Conservation (phyloP, 2,113 vertebrate species). For the Smithornis capensis region DNA sequence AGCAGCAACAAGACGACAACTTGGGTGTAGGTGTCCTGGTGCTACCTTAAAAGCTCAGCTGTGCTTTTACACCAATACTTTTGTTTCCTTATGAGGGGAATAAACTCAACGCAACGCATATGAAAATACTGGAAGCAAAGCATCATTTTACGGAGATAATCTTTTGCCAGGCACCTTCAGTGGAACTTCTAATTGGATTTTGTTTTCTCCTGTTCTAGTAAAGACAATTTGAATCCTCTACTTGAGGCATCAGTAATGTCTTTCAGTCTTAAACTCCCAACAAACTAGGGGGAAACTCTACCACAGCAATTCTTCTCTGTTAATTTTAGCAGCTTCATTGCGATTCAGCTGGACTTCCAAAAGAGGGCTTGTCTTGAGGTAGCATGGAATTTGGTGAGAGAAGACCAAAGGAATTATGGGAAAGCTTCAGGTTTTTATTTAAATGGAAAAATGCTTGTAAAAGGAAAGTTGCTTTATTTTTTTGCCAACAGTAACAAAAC, state of each 20-base stretch:
- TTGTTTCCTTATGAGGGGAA: conserved; percentile 70
- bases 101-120: conserved; percentile 22
- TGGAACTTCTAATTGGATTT: conserved; percentile 65
- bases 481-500: conserved; percentile 65
- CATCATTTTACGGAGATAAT: conserved; percentile 37
- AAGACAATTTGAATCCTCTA: conserved; percentile 46
- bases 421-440: conserved; percentile 71
- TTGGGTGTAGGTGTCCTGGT: conserved; percentile 81
- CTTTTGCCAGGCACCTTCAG: conserved; percentile 72
- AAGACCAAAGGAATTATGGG: conserved; percentile 79
- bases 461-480: conserved; percentile 70
- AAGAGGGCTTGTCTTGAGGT: conserved; percentile 66
- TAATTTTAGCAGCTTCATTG: conserved; percentile 66
- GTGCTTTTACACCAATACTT: conserved; percentile 67
- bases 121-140: conserved; percentile 64
- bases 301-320: conserved; percentile 60
- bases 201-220: conserved; percentile 52
- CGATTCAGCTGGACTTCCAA: conserved; percentile 60
- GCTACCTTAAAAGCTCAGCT: conserved; percentile 84
- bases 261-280: conserved; percentile 65
- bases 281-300: conserved; percentile 35
- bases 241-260: conserved; percentile 51
- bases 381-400: conserved; percentile 66
- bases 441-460: conserved; percentile 63
- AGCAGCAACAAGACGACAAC: conserved; percentile 76